phyloP scores from a whole-genome alignment of 2,888 invertebrate species.

The Philopedon plagiatum region DNA sequence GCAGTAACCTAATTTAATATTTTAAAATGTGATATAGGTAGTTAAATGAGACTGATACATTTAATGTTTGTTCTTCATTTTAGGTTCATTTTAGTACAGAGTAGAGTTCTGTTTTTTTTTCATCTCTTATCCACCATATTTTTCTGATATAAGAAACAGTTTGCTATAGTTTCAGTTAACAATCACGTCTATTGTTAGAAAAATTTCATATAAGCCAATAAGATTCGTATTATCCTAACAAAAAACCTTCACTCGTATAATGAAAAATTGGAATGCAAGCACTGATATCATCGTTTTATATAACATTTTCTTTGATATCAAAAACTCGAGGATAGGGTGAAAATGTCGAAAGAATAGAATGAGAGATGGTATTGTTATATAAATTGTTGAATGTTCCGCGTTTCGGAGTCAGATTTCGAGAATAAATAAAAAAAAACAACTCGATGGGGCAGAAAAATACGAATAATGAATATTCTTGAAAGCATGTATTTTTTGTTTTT shows the following conservation, averaged over 20 bases:
- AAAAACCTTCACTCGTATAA: conserved; percentile 28
- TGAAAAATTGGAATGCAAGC: conserved; percentile 38
- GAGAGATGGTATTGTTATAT: conserved; percentile 68
- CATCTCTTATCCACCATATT: no score
- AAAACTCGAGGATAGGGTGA: conserved; percentile 50
- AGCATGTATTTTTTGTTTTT: no score
- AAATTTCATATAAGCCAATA: neutral
- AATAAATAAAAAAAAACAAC: conserved; percentile 25
- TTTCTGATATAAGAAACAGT: no score
- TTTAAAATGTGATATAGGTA: no score
- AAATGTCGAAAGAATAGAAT: conserved; percentile 68
- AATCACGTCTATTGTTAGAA: no score
- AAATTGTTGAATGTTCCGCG: conserved; percentile 38
- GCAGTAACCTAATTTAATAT: no score
- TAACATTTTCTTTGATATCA: conserved; percentile 29
- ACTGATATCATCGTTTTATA: conserved; percentile 39
- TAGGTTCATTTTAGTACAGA: no score
- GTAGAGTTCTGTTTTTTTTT: no score
- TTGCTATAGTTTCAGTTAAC: no score
- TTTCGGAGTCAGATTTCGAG: conserved; percentile 32
- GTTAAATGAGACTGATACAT: no score
- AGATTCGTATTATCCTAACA: neutral
- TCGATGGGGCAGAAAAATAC: neutral
- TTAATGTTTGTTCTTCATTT: no score
- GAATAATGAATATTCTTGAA: conserved; percentile 6